Evolutionary conservation across 2,113 vertebrate species (phyloP), one percentile per base, ranked within the genome.

Genomic region (Cynopterus brachyotis): DNA sequence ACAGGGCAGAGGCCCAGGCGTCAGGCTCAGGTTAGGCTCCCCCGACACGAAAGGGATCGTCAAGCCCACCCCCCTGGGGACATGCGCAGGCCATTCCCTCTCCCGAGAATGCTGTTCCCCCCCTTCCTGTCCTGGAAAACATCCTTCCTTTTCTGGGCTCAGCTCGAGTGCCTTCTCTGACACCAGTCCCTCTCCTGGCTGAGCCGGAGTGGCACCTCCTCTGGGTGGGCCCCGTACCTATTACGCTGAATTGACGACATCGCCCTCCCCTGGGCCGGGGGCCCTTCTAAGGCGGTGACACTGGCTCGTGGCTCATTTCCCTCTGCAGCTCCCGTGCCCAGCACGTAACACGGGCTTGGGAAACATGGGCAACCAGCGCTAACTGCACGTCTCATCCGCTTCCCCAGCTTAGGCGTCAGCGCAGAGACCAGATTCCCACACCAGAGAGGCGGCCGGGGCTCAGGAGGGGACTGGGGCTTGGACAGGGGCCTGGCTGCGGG

Each of bases 331-430:
- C 40, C 53, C 0, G 0, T 0, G 24, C 76, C 42, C 59, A 10
- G 60, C 83, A 57, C 9, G 0, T 0, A 8, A 2, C 0, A 3
- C 35, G 24, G 40, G 60, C 37, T 57, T 35, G 3, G 64, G 4
- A 9, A 32, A 16, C 35, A 2, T 0, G 4, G 60, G 24, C 1
- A 9, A 19, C 1, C 24, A 32, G 50, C 1, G 5, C 13, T 5
- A 2, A 6, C 40, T 0, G 0, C 10, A 9, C 0, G 0, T 5
- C 42, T 60, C 50, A 64, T 19, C n/a, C 16, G 3, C 84, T 28
- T 50, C 9, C 69, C 50, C 59, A 24, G 57, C 32, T 6, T 10
- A 5, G 2, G 0, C 16, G 40, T 20, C 0, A 0, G 47, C 9
- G 12, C 47, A 53, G 73, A 81, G 59, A 17, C 59, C 12, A 3